Evolutionary conservation across 92 coral and sea anemone species (phyloP).

Genomic region (Nematostella vectensis): DNA sequence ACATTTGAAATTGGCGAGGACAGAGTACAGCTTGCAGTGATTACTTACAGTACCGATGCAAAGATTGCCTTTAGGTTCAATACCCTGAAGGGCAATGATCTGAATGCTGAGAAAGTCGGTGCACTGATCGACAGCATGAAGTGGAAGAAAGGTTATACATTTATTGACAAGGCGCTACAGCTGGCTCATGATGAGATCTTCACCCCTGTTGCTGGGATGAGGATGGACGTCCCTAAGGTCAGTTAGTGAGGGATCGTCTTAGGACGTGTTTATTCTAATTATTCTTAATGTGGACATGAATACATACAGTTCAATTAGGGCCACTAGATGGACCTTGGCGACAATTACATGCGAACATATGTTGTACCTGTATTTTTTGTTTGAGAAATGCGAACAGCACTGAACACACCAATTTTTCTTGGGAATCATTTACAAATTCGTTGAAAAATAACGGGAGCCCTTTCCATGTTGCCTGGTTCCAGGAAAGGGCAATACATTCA

Average conservation of each 20-base stretch:
- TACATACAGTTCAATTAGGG: too few species aligned
- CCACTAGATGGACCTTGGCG: too few species aligned
- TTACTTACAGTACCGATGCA: constrained; percentile 15
- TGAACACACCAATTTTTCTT: too few species aligned
- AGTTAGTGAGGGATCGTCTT: neutral
- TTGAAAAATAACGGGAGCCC: too few species aligned
- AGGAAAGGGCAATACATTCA: too few species aligned
- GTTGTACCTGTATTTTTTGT: too few species aligned
- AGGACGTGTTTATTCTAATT: too few species aligned
- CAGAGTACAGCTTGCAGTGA: constrained; percentile 11
- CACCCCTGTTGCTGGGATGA: constrained; percentile 21
- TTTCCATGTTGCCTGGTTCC: too few species aligned
- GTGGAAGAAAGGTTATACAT: constrained; percentile 28
- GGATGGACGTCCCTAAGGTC: constrained; percentile 22
- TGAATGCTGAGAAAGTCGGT: constrained; percentile 5
- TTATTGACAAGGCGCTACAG: constrained; percentile 28
- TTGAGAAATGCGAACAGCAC: too few species aligned
- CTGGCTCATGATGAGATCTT: constrained; percentile 17
- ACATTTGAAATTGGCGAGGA: constrained; percentile 11
- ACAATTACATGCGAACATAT: too few species aligned
- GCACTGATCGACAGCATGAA: constrained; percentile 8
- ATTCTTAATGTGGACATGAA: too few species aligned
- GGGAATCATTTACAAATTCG: too few species aligned
- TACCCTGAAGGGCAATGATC: constrained; percentile 8
- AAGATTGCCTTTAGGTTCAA: constrained; percentile 17